Conservation (phyloP, 2,797 vertebrate species). For the Bradypodion pumilum region DNA sequence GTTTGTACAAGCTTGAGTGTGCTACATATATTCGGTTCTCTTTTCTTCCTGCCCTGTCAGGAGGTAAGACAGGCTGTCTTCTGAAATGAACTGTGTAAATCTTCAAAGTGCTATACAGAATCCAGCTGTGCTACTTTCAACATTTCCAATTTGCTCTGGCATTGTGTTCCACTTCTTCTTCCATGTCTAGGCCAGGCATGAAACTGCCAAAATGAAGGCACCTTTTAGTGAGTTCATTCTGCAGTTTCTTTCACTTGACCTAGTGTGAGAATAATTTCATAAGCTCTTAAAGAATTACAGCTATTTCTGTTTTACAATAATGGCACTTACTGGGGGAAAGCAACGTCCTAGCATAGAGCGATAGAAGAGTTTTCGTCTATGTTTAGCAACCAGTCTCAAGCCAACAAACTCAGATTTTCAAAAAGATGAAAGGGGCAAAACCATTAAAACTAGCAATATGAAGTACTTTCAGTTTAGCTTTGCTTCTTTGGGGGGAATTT, state of each 20-base stretch:
- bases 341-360: constrained; percentile 55
- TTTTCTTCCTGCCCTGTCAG: neutral
- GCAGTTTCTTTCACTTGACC: too few species aligned
- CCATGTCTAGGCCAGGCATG: too few species aligned
- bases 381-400: constrained; percentile 37
- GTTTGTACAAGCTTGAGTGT: constrained; percentile 22
- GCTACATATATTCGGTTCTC: constrained; percentile 19
- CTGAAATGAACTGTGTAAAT: constrained; percentile 14
- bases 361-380: constrained; percentile 37
- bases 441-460: constrained; percentile 10
- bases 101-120: constrained; percentile 47
- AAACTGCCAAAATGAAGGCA: too few species aligned
- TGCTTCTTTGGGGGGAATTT: constrained; percentile 27
- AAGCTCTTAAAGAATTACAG: constrained; percentile 48
- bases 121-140: constrained; percentile 1
- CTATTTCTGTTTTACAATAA: constrained; percentile 68
- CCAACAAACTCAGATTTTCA: neutral
- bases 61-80: constrained; percentile 32
- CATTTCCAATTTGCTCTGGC: neutral
- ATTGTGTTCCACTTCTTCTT: constrained; percentile 12
- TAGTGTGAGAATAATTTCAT: too few species aligned
- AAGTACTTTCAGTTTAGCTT: constrained; percentile 5
- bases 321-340: constrained; percentile 74
- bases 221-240: too few species aligned
- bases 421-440: constrained; percentile 22